A percentile compares a stretch with the other conserved stretches of the same genome.
phyloP scores from a whole-genome alignment of 1,140 invertebrate genomes.

The Apis mellifera region Amel_HAv3.1 CM009938.2:979001-979500 shows the following conservation, averaged over 20 bases:
- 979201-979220: too few species aligned
- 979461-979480: constrained; percentile 77
- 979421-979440: constrained; percentile 79
- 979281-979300: not conserved
- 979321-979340: constrained; percentile 61
- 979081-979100: not conserved
- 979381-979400: constrained; percentile 46
- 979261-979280: constrained; percentile 24
- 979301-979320: constrained; percentile 35
- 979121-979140: not conserved
- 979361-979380: constrained; percentile 42
- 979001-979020: too few species aligned
- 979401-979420: constrained; percentile 67
- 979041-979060: not conserved
- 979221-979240: not conserved
- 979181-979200: constrained; percentile 9
- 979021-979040: not conserved
- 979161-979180: not conserved
- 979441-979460: constrained; percentile 72
- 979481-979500: constrained; percentile 77
- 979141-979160: not conserved
- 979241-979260: constrained; percentile 11
- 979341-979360: too few species aligned
- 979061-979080: too few species aligned
- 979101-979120: too few species aligned